Base-by-base conservation (phyloP, 2,113 vertebrate genomes). In the Sarotherodon lohbergeri region DNA sequence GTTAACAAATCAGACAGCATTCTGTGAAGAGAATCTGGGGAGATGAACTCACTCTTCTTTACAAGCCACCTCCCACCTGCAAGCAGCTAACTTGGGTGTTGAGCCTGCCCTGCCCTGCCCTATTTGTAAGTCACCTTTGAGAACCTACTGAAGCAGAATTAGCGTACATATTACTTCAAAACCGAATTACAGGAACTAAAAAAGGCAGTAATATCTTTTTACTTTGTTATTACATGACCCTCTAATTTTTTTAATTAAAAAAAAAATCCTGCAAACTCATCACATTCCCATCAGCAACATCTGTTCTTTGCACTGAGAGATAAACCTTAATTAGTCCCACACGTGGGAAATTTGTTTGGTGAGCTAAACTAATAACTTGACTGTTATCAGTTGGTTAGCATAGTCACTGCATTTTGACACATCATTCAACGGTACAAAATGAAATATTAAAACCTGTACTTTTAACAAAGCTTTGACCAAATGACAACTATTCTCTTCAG, bases 31-130 rank as follows among this genome's bases (percentile, higher is more conserved):
- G 12, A 91, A 79, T 46, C 71, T 32, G 34, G 2, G 36, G 5
- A 63, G 48, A 80, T 27, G 7, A 83, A 66, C 36, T 8, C 34
- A 34, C 27, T 55, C 43, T 14, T 68, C 54, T 90, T 59, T 50
- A 81, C 55, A 43, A 11, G 39, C 24, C 14, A 59, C 54, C 63
- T 46, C 7, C 6, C 63, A n/a, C 10, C 56, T 27, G 39, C 29
- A 85, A 36, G 13, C 76, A 52, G 32, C 9, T 19, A 43, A 32
- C 32, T 11, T 3, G 29, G 9, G 2, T 3, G 8, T 48, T 56
- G 11, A 3, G 43, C 13, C 4, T 6, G 3, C 4, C 52, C 10
- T 54, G 19, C 0, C 17, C 17, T 54, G 19, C 0, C 17, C 17
- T 82, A 39, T 71, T 29, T 43, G 41, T 39, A 27, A n/a, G 41